A percentile compares a stretch with the other conserved stretches of the same genome.
phyloP scores from a whole-genome alignment of 2,113 vertebrate genomes.

The Hoplias malabaricus region DNA sequence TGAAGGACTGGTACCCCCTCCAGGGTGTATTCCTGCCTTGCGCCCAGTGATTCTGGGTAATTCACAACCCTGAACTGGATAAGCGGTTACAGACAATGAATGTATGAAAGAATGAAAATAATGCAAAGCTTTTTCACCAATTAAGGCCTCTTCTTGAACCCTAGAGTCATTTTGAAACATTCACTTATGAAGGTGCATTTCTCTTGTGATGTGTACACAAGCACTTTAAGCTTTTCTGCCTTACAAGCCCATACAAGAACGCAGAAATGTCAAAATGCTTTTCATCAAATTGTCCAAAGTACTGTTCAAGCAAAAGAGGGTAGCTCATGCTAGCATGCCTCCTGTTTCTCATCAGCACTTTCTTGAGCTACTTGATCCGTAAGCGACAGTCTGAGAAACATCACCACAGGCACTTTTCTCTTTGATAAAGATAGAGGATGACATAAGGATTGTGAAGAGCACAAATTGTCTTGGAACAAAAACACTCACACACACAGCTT shows the following conservation, averaged over 20 bases:
- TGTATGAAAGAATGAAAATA: too few relatives aligned
- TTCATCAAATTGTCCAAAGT: not conserved
- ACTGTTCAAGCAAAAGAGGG: not conserved
- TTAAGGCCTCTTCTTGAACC: too few relatives aligned
- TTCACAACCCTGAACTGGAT: too few relatives aligned
- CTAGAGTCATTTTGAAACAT: too few relatives aligned
- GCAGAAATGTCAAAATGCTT: not conserved
- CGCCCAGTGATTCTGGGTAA: too few relatives aligned
- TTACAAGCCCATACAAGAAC: not conserved
- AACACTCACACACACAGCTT: slow-evolving; percentile 21
- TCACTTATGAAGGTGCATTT: too few relatives aligned
- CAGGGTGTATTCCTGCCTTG: too few relatives aligned
- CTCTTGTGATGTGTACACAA: not conserved
- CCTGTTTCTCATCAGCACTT: not conserved
- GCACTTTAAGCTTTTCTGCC: too few relatives aligned
- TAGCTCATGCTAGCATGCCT: not conserved
- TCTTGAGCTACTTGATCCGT: not conserved
- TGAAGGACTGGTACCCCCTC: too few relatives aligned
- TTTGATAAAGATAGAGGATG: not conserved
- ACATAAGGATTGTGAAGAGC: too few relatives aligned
- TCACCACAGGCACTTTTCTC: not conserved
- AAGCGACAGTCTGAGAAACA: not conserved
- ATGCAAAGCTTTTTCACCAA: too few relatives aligned
- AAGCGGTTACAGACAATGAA: too few relatives aligned
- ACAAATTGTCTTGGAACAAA: not conserved